Base-by-base conservation (phyloP, 30 jellyfish, hydroid and myxozoan species). In the Turritopsis dohrnii region DNA sequence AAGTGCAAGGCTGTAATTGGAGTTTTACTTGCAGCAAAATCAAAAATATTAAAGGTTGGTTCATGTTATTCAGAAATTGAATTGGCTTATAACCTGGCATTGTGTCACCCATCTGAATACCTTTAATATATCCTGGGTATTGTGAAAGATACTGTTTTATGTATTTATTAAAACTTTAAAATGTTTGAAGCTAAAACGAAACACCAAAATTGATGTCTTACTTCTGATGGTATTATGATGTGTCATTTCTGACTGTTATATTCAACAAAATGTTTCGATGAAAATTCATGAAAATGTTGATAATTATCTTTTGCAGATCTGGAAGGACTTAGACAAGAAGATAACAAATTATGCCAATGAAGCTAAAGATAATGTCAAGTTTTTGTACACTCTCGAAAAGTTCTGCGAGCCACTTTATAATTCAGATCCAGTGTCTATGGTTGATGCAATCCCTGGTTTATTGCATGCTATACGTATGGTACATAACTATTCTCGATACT, bases 331-430 rank as follows among this genome's bases (percentile, higher is more conserved):
- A 25, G 97, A 90, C 88, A 60, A 92, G 71, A 72, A 91, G 30
- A 90, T 90, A 4, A 90, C 97, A n/a, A 89, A 90, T 82, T 92
- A 92, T 29, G 95, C 97, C 28, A 90, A 90, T 52, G 97, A 90
- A 79, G 97, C 97, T 1, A 90, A 90, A 72, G 97, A 90, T 79
- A 90, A 90, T 71, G 93, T 90, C 87, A 90, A 90, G 83, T 90
- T 83, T 82, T 75, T 90, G 65, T 82, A 83, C 88, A 90, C 97
- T 18, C 90, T 90, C 53, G 97, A 90, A 52, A 90, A 86, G 65
- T 85, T 85, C 66, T 90, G 84, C 83, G 93, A 77, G 21, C 97
- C 97, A 0, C 93, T 90, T 23, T 83, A 71, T 71, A 90, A 90
- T 52, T 80, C 84, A 52, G 76, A 86, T 16, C 97, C 97, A 66